A percentile compares a stretch with the other conserved stretches of the same genome.
phyloP scores from a whole-genome alignment of 92 coral and sea anemone genomes.

The Epizoanthus rinbou region DNA sequence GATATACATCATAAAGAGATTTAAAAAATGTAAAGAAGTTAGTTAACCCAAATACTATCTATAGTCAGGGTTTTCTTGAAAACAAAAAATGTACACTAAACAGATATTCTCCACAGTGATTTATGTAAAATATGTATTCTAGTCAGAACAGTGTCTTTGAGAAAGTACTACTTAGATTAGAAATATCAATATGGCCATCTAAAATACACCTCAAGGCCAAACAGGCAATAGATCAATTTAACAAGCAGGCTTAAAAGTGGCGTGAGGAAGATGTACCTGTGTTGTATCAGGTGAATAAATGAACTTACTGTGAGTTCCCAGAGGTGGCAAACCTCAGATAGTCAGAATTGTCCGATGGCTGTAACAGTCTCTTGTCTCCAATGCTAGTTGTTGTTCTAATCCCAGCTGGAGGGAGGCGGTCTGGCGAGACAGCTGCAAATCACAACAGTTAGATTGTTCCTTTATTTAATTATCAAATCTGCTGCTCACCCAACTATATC shows the following conservation, averaged over 20 bases:
- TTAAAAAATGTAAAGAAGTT: too few species aligned
- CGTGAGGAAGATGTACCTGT: background rate
- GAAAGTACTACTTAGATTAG: background rate
- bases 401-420: slow-evolving; percentile 91
- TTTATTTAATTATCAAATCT: background rate
- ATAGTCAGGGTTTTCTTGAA: too few species aligned
- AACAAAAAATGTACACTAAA: too few species aligned
- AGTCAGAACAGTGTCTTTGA: background rate
- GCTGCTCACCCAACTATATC: background rate
- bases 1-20: too few species aligned
- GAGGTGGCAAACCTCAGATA: slow-evolving; percentile 72
- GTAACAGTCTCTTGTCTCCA: slow-evolving; percentile 83
- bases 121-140: too few species aligned
- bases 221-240: too few species aligned
- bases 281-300: background rate
- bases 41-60: too few species aligned
- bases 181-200: too few species aligned
- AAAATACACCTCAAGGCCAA: too few species aligned
- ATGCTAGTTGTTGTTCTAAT: slow-evolving; percentile 72
- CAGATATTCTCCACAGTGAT: too few species aligned
- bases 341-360: slow-evolving; percentile 83
- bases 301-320: slow-evolving; percentile 24
- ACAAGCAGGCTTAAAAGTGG: too few species aligned
- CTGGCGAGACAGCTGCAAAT: slow-evolving; percentile 76
- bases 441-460: background rate